phyloP scores from a whole-genome alignment of 2,113 vertebrate genomes.

The Cyphomyrus discorhynchus region DNA sequence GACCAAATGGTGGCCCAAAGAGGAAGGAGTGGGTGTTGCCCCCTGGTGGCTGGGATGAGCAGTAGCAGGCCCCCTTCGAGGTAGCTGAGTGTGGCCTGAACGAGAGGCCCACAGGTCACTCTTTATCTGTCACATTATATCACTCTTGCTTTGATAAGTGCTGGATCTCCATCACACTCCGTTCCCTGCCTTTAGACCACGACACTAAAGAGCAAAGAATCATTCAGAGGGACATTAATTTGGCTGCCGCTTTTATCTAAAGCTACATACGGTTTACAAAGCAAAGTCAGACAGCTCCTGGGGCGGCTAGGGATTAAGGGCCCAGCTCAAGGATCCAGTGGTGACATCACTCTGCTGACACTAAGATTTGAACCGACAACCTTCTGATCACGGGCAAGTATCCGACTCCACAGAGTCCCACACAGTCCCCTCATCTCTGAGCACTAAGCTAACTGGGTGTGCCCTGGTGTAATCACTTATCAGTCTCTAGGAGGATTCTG shows the following conservation, averaged over 20 bases:
- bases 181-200: background rate
- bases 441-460: background rate
- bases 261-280: background rate
- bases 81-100: background rate
- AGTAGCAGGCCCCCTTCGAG: background rate
- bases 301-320: background rate
- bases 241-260: background rate
- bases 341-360: background rate
- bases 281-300: background rate
- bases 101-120: background rate
- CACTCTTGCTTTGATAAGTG: background rate
- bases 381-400: background rate
- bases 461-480: background rate
- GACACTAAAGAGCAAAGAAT: background rate
- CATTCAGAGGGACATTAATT: background rate
- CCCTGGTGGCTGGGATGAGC: background rate
- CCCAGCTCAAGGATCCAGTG: background rate
- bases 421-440: background rate
- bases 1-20: background rate
- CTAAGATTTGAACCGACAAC: background rate
- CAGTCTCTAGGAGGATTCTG: background rate
- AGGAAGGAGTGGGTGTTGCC: background rate
- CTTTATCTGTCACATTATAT: background rate
- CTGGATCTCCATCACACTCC: background rate
- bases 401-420: background rate